These are phyloP conservation scores for Bombus impatiens DNA, from an alignment of 1,140 invertebrate genomes.

Conservation along the genomic window DNA sequence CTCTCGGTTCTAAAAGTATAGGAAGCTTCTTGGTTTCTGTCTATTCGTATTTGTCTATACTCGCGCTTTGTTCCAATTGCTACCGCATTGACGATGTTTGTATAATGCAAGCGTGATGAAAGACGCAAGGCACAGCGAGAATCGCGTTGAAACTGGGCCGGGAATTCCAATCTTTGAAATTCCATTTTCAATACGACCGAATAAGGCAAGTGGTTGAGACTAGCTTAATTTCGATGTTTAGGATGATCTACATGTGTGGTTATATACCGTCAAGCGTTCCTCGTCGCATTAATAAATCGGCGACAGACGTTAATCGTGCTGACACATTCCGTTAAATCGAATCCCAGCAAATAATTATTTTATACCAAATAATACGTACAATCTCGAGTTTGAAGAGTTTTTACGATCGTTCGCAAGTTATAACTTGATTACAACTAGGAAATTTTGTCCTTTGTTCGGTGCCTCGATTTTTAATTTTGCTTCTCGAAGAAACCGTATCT, in stretches of 20 bases:
- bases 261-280: neutral
- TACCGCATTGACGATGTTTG: neutral
- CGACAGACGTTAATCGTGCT: constrained; percentile 6
- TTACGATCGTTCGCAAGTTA: no score
- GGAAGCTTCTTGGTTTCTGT: neutral
- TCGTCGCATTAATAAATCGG: constrained; percentile 4
- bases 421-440: no score
- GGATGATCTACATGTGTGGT: neutral
- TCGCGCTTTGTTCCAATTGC: neutral
- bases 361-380: neutral
- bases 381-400: neutral
- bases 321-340: neutral
- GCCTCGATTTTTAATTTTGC: neutral
- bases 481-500: neutral
- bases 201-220: constrained; percentile 2
- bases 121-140: neutral
- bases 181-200: constrained; percentile 12
- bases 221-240: constrained; percentile 38
- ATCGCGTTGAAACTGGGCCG: neutral
- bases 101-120: neutral
- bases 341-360: neutral
- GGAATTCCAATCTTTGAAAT: constrained; percentile 26
- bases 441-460: neutral
- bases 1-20: neutral
- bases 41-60: neutral